Evolutionary conservation across 2,113 vertebrate genomes (phyloP).

Genomic region (Pithys albifrons): DNA sequence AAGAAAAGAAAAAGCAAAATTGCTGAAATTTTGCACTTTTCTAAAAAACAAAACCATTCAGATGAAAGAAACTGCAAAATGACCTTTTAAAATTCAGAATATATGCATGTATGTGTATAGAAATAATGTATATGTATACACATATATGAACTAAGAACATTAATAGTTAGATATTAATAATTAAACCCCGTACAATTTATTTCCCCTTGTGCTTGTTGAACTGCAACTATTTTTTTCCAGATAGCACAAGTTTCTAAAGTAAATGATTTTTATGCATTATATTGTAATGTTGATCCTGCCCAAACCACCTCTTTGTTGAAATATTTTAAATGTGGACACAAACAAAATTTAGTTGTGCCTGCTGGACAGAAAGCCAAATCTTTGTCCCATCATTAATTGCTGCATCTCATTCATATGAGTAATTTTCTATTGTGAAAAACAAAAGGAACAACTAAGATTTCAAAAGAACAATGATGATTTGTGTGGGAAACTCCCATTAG

Average conservation of each 20-base stretch:
- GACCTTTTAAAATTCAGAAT: not conserved
- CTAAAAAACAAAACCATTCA: not conserved
- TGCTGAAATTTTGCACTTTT: not conserved
- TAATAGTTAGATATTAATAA: not conserved
- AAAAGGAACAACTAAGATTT: slow-evolving; percentile 65
- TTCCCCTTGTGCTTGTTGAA: not conserved
- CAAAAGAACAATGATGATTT: slow-evolving; percentile 57
- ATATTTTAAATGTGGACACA: not conserved
- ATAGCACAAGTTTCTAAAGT: not conserved
- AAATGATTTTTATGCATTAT: not conserved
- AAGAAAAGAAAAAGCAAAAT: not conserved
- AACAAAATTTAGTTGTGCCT: not conserved
- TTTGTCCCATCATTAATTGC: slow-evolving; percentile 47
- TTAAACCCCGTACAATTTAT: not conserved
- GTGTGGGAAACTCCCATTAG: slow-evolving; percentile 53
- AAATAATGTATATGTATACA: not conserved
- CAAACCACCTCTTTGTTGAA: not conserved
- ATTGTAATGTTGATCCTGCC: not conserved
- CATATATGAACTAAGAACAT: not conserved
- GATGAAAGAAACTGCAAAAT: not conserved
- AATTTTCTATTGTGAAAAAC: slow-evolving; percentile 56
- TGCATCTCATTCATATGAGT: slow-evolving; percentile 53
- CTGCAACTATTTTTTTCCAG: not conserved
- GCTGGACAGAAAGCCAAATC: not conserved
- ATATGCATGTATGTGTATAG: not conserved